A percentile compares a stretch with the other conserved stretches of the same genome.
Conservation (phyloP, 2,888 invertebrate genomes). For the Lottia scabra region DNA sequence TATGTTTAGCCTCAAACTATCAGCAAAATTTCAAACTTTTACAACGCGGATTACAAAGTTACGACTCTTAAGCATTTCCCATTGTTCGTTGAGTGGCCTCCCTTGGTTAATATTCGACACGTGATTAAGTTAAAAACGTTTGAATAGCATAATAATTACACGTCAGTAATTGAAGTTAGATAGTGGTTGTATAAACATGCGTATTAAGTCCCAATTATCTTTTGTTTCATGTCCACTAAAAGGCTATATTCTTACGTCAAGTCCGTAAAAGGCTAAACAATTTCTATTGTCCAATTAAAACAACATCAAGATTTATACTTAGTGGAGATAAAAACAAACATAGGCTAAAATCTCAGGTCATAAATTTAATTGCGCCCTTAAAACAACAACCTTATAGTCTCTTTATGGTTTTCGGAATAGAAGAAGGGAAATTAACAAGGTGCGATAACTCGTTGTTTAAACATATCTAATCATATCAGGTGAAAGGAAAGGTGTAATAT, state of each 20-base stretch:
- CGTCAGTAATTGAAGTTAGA: not conserved
- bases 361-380: not conserved
- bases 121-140: not conserved
- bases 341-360: not conserved
- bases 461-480: not conserved
- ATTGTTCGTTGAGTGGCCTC: conserved; percentile 1
- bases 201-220: not conserved
- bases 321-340: not conserved
- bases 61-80: too few species aligned
- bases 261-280: not conserved
- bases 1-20: too few species aligned
- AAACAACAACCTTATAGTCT: not conserved
- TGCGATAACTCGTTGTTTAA: not conserved
- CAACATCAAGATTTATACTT: not conserved
- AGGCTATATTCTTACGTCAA: too few species aligned
- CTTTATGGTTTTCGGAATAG: not conserved
- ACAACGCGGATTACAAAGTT: too few species aligned
- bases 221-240: too few species aligned
- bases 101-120: conserved; percentile 2
- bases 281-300: not conserved
- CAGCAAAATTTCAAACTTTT: too few species aligned
- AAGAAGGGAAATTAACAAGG: not conserved
- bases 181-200: not conserved
- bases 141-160: not conserved
- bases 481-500: not conserved